Percentiles rank a stretch among this genome's conserved stretches.
phyloP scores from a whole-genome alignment of 2,113 vertebrate species.

The Neotragus moschatus region DNA sequence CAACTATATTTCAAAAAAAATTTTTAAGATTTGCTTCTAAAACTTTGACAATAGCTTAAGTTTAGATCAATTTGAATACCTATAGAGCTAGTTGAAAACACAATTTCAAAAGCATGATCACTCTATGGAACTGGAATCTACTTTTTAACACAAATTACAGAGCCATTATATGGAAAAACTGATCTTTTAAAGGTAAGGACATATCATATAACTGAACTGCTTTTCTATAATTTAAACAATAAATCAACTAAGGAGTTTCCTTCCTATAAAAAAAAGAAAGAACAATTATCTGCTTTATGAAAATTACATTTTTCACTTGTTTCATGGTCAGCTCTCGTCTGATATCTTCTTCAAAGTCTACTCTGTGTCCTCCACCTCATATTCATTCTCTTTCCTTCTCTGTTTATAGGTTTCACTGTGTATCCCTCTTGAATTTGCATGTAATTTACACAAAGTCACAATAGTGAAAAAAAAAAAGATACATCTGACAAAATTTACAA shows the following conservation, averaged over 20 bases:
- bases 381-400: neutral
- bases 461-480: neutral
- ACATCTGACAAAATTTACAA: neutral
- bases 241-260: conserved; percentile 54
- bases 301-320: neutral
- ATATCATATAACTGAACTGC: conserved; percentile 27
- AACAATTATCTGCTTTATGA: neutral
- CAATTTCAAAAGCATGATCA: neutral
- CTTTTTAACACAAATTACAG: conserved; percentile 55
- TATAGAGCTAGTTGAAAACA: neutral
- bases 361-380: neutral
- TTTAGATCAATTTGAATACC: neutral
- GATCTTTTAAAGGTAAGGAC: conserved; percentile 34
- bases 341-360: neutral
- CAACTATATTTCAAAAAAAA: neutral
- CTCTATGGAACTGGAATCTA: neutral
- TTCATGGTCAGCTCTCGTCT: neutral
- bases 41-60: neutral
- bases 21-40: neutral
- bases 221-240: conserved; percentile 62
- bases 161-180: conserved; percentile 26
- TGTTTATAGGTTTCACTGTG: neutral
- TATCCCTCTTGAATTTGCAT: neutral
- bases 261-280: conserved; percentile 35
- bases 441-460: neutral